These are phyloP conservation scores for Anorthoa munda DNA, from an alignment of 2,888 invertebrate genomes.

Conservation along the genomic window DNA sequence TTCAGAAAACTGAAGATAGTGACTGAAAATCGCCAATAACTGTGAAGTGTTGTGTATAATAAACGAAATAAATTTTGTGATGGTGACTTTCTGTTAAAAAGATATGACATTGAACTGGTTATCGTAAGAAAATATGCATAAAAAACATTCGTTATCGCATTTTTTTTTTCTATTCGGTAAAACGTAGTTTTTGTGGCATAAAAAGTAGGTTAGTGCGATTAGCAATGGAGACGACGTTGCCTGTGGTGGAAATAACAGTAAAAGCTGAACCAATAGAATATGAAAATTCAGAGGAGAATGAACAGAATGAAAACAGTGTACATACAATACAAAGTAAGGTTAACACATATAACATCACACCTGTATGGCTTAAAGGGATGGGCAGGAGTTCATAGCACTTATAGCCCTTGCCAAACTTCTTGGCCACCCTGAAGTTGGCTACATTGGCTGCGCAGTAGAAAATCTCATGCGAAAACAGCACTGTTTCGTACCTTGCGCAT, in stretches of 20 bases:
- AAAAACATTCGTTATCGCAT: slow-evolving; percentile 29
- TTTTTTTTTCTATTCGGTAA: slow-evolving; percentile 20
- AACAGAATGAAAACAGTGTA: slow-evolving; percentile 13
- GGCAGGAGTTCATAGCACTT: no score
- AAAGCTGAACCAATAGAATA: slow-evolving; percentile 52
- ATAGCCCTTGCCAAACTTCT: no score
- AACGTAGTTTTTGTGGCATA: slow-evolving; percentile 21
- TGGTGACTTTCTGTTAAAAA: slow-evolving; percentile 14
- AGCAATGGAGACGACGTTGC: slow-evolving; percentile 53
- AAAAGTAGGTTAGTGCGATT: slow-evolving; percentile 46
- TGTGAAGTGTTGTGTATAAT: slow-evolving; percentile 16
- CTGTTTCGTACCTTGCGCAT: no score
- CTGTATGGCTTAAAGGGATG: no score
- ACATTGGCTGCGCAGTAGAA: no score
- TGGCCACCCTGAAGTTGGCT: no score
- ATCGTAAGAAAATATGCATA: slow-evolving; percentile 14
- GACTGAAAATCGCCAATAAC: slow-evolving; percentile 44
- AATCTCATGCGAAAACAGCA: no score
- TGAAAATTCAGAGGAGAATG: slow-evolving; percentile 21
- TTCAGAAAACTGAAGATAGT: slow-evolving; percentile 25
- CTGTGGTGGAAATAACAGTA: slow-evolving; percentile 50
- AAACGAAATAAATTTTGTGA: slow-evolving; percentile 6
- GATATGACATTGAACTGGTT: slow-evolving; percentile 15
- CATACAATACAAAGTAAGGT: slow-evolving; percentile 19
- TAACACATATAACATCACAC: neutral